Evolutionary conservation across 2,113 vertebrate genomes (phyloP), one percentile per base, ranked within the genome.

Genomic region (Castor canadensis): DNA sequence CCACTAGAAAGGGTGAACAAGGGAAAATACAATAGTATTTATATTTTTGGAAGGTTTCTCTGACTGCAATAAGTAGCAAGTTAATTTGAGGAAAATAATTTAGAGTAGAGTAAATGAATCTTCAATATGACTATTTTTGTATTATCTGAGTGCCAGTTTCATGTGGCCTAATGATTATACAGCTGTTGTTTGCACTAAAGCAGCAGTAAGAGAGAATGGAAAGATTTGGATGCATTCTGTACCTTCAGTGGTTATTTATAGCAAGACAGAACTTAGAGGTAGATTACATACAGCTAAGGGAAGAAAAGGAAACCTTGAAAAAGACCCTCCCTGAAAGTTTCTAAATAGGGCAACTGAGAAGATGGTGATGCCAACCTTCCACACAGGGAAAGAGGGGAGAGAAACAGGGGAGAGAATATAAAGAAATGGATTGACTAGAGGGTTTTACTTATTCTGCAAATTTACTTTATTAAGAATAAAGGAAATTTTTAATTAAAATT

Each of bases 401-500:
- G 17, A 81, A 93, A 71, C 11, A 45, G 20, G 26, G 6, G 30
- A 32, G 12, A 79, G 49, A 94, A 86, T 7, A 43, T 11, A 73
- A 88, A 56, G n/a, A 93, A 94, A 75, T 86, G 30, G 12, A 35
- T 38, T 32, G 3, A 60, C 12, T 40, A 24, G 35, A 93, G 11
- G 11, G 85, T 3, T 3, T 72, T 43, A 71, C 5, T 62, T 88
- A 90, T 90, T 47, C 20, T 5, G n/a, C 87, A 20, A 76, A 83
- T 2, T 87, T 32, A 54, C 6, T 28, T 69, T 45, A 43, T 4
- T 6, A 72, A 72, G 1, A 87, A 3, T n/a, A 88, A 35, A 54
- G 20, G 9, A 88, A 95, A 96, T 76, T 49, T 0, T 77, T 81
- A 89, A 79, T 88, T 26, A 81, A 88, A 93, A 84, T 72, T 89